Evolutionary conservation across 1,140 invertebrate species (phyloP).

Genomic region (Drosophila sechellia): DNA sequence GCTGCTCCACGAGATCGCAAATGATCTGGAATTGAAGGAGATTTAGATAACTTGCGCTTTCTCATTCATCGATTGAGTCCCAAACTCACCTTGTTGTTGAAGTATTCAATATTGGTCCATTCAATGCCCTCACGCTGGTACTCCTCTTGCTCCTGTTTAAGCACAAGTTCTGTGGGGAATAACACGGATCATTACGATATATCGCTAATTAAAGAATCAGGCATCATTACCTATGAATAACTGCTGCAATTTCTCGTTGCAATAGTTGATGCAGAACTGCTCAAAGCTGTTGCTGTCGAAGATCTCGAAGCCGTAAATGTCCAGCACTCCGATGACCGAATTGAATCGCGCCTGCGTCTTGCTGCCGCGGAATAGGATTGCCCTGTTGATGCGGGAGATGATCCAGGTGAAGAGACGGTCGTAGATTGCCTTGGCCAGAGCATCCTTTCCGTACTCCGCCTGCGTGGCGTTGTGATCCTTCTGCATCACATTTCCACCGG

Average conservation of each 20-base stretch:
- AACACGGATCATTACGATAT: not conserved
- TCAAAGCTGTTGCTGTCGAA: conserved; percentile 98
- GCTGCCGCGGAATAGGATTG: conserved; percentile 86
- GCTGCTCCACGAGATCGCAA: conserved; percentile 95
- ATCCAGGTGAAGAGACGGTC: conserved; percentile 97
- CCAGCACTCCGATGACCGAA: conserved; percentile 96
- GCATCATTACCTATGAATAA: conserved; percentile 93
- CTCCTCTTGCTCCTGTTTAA: conserved; percentile 98
- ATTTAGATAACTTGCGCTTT: not conserved
- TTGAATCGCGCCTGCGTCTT: conserved; percentile 85
- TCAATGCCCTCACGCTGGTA: conserved; percentile 96
- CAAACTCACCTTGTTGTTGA: conserved; percentile 91
- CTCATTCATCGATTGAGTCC: conserved; percentile 6
- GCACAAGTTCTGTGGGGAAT: conserved; percentile 90
- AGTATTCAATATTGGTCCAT: conserved; percentile 96
- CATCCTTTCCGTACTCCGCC: conserved; percentile 96
- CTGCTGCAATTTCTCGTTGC: conserved; percentile 98
- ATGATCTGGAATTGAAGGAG: conserved; percentile 87
- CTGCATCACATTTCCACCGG: conserved; percentile 96
- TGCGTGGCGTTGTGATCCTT: conserved; percentile 94
- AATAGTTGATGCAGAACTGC: conserved; percentile 98
- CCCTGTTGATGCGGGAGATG: conserved; percentile 94
- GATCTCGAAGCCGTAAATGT: conserved; percentile 99
- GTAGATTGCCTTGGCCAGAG: conserved; percentile 96
- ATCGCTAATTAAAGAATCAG: no score